Evolutionary conservation across 2,888 invertebrate species (phyloP), one percentile per base, ranked within the genome.

Genomic region (Nephrotoma guestfalica): DNA sequence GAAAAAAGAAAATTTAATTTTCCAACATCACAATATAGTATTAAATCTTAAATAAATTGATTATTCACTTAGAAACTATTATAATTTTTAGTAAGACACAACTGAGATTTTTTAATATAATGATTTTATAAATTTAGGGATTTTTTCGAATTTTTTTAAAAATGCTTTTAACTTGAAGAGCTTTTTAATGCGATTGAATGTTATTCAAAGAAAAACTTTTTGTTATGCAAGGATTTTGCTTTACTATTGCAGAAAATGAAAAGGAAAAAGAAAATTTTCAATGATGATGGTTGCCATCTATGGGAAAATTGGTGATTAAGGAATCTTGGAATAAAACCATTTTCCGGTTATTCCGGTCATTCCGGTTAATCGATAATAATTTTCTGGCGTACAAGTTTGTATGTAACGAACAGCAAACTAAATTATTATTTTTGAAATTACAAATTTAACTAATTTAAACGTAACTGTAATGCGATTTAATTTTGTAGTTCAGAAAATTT

Each of bases 181-280:
- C 41, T 41, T 41, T 84, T 84, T 84, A 84, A 41, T 84, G 84
- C 84, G 84, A 84, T 84, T 84, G 84, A 84, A 42, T 84, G 41
- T n/a, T 40, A 41, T 41, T 41, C 41, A 15, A 84, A 15, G 41
- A 9, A 41, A 84, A 84, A n/a, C 41, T 13, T 41, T 41, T 3
- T 84, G 84, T 84, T 84, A 84, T 84, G 84, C 84, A 84, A 84
- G 84, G 84, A 84, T 41, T 84, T 41, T 84, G 5, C 15, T 57
- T 71, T 71, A 4, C 71, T 71, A 30, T 71, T 71, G 71, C 71
- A 71, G 30, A 71, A 71, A 71, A 71, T 18, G 71, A 7, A 71
- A 71, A 71, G 2, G 7, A 71, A 71, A 18, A 71, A 71, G 30
- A 71, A 71, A 2, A 71, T 71, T 71, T 71, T 30, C 9, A 11